Conservation (phyloP, 2,797 vertebrate species). For the Sebastes matsubarae region DNA sequence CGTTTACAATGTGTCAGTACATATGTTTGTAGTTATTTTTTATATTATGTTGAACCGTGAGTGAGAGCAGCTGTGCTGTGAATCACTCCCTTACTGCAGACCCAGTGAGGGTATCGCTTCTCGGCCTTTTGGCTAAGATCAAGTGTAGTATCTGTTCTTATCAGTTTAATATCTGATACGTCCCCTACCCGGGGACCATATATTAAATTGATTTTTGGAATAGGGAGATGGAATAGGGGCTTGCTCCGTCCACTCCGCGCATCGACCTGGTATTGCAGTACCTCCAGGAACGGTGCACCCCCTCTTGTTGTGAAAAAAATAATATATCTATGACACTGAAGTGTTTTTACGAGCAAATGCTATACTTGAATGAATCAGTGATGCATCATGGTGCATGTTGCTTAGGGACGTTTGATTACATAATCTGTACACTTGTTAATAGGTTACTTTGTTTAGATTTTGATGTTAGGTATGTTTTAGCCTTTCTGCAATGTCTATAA, state of each 20-base stretch:
- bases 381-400: too few relatives aligned
- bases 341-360: too few relatives aligned
- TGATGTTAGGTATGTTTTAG: too few relatives aligned
- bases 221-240: slow-evolving; percentile 31
- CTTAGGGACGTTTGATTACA: too few relatives aligned
- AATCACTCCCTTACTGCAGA: background rate
- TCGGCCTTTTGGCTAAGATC: slow-evolving; percentile 15
- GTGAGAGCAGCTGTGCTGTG: background rate
- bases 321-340: too few relatives aligned
- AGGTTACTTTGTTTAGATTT: too few relatives aligned
- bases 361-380: too few relatives aligned
- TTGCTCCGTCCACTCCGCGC: slow-evolving; percentile 32
- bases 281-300: slow-evolving; percentile 41
- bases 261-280: slow-evolving; percentile 61
- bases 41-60: background rate
- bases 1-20: accelerated
- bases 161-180: slow-evolving; percentile 39
- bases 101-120: background rate
- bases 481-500: too few relatives aligned
- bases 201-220: slow-evolving; percentile 45
- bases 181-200: slow-evolving; percentile 34
- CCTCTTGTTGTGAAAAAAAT: background rate
- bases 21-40: too few relatives aligned
- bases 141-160: slow-evolving; percentile 24
- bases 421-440: too few relatives aligned